A percentile compares a stretch with the other conserved stretches of the same genome.
phyloP scores from a whole-genome alignment of 23 tunicate genomes.

The Halocynthia roretzi region DNA sequence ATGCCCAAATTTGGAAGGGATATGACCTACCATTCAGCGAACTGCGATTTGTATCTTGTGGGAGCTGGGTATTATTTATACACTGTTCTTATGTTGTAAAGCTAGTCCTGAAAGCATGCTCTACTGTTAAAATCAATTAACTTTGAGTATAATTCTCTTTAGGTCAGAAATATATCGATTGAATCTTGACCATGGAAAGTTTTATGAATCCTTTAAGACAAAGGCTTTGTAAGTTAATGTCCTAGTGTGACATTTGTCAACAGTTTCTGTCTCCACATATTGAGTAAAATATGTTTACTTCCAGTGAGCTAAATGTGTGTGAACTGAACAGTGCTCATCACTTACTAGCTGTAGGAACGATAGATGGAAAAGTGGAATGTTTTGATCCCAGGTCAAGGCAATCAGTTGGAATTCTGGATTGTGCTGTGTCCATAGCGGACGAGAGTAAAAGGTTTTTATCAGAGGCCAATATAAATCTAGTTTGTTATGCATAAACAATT shows the following conservation, averaged over 20 bases:
- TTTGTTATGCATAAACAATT: background rate
- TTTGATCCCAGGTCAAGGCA: slow-evolving; percentile 81
- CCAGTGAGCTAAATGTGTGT: slow-evolving; percentile 39
- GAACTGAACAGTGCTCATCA: slow-evolving; percentile 55
- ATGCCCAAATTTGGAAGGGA: slow-evolving; percentile 92
- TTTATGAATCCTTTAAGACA: slow-evolving; percentile 62
- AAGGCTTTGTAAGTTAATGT: slow-evolving; percentile 13
- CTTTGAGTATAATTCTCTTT: slow-evolving; percentile 8
- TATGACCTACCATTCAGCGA: slow-evolving; percentile 63
- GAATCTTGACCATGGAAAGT: slow-evolving; percentile 80
- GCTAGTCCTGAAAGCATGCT: too few species aligned
- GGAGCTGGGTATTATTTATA: slow-evolving; percentile 53
- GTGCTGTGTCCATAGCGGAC: slow-evolving; percentile 12
- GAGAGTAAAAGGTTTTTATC: slow-evolving; percentile 1
- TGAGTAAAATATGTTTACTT: background rate
- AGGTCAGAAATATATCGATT: slow-evolving; percentile 76
- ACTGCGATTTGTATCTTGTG: slow-evolving; percentile 88
- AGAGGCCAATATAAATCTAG: background rate
- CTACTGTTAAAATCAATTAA: background rate
- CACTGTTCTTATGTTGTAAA: background rate
- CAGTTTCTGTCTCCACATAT: background rate
- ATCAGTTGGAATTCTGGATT: slow-evolving; percentile 66
- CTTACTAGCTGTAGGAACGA: slow-evolving; percentile 60
- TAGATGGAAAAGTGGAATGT: slow-evolving; percentile 81
- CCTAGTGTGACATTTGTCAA: background rate